Evolutionary conservation across 1,140 invertebrate species (phyloP).

Genomic region (Brachionus rubens): DNA sequence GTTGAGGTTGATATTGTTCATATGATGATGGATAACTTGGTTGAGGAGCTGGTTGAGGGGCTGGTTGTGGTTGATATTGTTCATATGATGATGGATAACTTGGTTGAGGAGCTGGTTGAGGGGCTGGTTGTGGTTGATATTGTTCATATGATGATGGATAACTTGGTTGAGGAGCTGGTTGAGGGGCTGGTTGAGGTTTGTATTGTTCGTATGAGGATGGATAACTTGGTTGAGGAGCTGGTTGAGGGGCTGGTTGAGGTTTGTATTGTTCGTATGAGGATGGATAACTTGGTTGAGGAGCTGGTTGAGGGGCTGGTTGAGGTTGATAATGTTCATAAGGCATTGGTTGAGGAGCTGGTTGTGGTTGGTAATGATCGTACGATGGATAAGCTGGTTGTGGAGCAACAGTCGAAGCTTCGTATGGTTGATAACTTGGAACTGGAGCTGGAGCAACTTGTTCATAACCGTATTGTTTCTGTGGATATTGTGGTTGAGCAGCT

Average conservation of each 20-base stretch:
- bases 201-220: not conserved
- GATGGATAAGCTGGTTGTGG: slow-evolving; percentile 4
- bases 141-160: not conserved
- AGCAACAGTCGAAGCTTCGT: not conserved
- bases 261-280: not conserved
- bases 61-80: not conserved
- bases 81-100: not conserved
- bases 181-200: not conserved
- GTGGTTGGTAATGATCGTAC: not conserved
- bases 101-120: not conserved
- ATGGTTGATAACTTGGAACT: not conserved
- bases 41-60: not conserved
- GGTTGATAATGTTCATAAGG: not conserved
- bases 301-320: not conserved
- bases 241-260: not conserved
- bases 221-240: not conserved
- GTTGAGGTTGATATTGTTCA: not conserved
- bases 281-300: not conserved
- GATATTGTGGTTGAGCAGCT: not conserved
- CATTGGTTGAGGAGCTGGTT: not conserved
- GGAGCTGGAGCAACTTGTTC: too few relatives aligned
- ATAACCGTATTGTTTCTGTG: not conserved
- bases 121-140: not conserved
- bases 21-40: not conserved
- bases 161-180: not conserved